Evolutionary conservation across 1,140 invertebrate species (phyloP).

Genomic region (Musca domestica): DNA sequence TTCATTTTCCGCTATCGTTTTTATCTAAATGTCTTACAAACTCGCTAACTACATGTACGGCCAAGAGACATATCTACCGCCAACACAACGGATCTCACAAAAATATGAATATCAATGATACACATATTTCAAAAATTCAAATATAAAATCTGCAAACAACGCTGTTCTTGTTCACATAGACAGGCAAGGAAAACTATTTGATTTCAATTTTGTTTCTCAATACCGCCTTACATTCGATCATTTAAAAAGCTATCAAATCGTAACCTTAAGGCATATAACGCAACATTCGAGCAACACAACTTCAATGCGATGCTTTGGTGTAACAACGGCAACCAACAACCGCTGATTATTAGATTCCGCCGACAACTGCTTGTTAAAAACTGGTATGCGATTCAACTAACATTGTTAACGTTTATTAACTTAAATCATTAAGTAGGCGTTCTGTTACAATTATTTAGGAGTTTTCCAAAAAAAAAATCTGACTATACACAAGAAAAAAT

Average conservation of each 20-base stretch:
- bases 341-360: no score
- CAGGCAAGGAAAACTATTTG: no score
- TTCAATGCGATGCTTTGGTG: no score
- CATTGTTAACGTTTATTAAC: no score
- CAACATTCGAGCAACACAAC: not conserved
- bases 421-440: no score
- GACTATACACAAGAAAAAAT: no score
- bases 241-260: conserved; percentile 9
- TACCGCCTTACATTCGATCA: not conserved
- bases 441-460: no score
- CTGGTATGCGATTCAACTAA: no score
- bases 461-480: no score
- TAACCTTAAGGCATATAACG: conserved; percentile 11
- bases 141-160: not conserved
- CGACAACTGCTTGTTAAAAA: no score
- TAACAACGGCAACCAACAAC: no score
- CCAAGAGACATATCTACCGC: not conserved
- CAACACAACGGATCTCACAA: not conserved
- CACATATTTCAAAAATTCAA: not conserved
- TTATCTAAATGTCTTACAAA: conserved; percentile 3
- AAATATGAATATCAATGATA: not conserved
- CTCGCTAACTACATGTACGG: conserved; percentile 12
- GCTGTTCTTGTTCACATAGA: not conserved
- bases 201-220: not conserved
- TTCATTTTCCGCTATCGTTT: no score